phyloP scores from a whole-genome alignment of 1,140 invertebrate species.

The Ylistrum balloti region DNA sequence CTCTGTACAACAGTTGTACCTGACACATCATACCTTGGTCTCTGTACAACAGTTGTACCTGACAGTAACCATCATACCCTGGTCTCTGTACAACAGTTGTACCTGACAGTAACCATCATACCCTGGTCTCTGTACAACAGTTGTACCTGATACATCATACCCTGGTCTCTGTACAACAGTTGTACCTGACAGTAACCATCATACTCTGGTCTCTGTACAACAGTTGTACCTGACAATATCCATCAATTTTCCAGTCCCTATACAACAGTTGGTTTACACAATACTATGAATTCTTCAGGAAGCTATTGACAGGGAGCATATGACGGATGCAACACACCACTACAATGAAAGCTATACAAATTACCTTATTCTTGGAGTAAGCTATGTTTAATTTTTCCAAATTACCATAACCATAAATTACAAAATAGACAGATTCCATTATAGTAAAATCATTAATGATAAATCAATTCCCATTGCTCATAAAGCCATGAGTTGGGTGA shows the following conservation, averaged over 20 bases:
- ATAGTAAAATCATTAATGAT: constrained; percentile 28
- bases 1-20: neutral
- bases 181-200: neutral
- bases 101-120: constrained; percentile 6
- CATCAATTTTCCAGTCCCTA: neutral
- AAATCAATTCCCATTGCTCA: constrained; percentile 29
- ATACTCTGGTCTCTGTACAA: neutral
- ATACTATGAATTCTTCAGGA: neutral
- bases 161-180: neutral
- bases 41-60: constrained; percentile 16
- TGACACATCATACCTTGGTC: neutral
- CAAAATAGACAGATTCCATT: constrained; percentile 39
- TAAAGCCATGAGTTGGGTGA: neutral
- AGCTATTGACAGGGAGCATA: neutral
- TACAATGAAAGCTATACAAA: constrained; percentile 14
- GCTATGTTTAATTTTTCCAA: neutral
- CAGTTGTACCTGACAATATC: neutral
- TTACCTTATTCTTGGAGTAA: neutral
- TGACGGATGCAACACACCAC: neutral
- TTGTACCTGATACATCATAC: neutral
- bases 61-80: neutral
- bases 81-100: neutral
- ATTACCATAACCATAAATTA: constrained; percentile 8
- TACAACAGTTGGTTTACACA: neutral
- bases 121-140: neutral